Base-by-base conservation (phyloP, 2,888 invertebrate species). In the Pristionchus fissidentatus region DNA sequence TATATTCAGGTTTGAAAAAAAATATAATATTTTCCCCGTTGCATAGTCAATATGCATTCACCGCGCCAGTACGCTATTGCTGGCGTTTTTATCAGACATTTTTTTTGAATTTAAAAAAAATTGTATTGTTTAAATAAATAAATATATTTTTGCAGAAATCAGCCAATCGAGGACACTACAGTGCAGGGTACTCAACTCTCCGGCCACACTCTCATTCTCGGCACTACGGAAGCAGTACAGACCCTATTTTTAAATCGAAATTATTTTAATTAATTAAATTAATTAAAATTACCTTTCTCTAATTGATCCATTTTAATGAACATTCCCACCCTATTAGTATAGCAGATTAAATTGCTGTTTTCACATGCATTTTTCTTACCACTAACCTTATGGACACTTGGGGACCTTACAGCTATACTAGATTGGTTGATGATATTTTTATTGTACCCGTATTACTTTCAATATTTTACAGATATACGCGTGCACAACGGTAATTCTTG, bases 381-480 rank as follows among this genome's bases (percentile, higher is more conserved):
- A n/a, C n/a, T n/a, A n/a, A n/a, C n/a, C n/a, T n/a, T n/a, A n/a
- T n/a, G n/a, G n/a, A n/a, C n/a, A n/a, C n/a, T n/a, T n/a, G n/a
- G n/a, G n/a, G n/a, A n/a, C n/a, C n/a, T n/a, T n/a, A n/a, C n/a
- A n/a, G n/a, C n/a, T n/a, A n/a, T n/a, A n/a, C n/a, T n/a, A n/a
- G n/a, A n/a, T n/a, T n/a, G 49, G 10, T 49, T 15, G 49, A 49
- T 19, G 49, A 15, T 60, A 60, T 60, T 60, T 8, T 15, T 15
- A 60, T 8, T 26, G 19, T 10, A 15, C 26, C 19, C 62, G 29
- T 60, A 60, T 26, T n/a, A n/a, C 62, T 85, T 83, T n/a, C n/a
- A n/a, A n/a, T n/a, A n/a, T n/a, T n/a, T n/a, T n/a, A n/a, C 73
- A 89, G 89, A 87, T 89, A 52, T 84, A 86, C 29, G 87, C 89